phyloP scores from a whole-genome alignment of 2,888 invertebrate species.

The Ypsolopha scabrella region DNA sequence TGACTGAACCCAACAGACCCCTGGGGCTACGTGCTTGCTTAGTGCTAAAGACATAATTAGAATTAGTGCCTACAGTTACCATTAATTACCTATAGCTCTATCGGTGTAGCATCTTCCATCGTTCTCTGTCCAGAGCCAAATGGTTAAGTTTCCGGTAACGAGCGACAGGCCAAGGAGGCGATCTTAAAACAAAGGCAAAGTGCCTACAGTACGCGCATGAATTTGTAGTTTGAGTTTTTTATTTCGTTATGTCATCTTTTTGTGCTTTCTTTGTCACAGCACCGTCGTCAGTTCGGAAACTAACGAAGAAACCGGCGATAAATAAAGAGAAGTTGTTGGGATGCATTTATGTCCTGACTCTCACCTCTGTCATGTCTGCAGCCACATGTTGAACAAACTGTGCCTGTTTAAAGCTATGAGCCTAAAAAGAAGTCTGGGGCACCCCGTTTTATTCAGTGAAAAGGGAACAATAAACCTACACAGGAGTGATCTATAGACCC shows the following conservation, averaged over 20 bases:
- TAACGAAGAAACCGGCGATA: conserved; percentile 44
- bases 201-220: too few species aligned
- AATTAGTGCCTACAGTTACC: too few species aligned
- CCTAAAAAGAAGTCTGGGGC: conserved; percentile 43
- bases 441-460: conserved; percentile 52
- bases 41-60: too few species aligned
- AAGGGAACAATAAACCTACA: conserved; percentile 44
- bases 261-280: conserved; percentile 54
- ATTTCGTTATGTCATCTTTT: conserved; percentile 9
- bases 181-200: too few species aligned
- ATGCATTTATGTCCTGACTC: conserved; percentile 44
- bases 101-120: too few species aligned
- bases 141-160: too few species aligned
- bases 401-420: conserved; percentile 44
- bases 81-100: too few species aligned
- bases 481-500: conserved; percentile 30
- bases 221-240: too few species aligned
- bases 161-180: too few species aligned
- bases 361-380: conserved; percentile 47
- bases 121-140: too few species aligned
- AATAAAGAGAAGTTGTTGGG: conserved; percentile 51
- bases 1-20: too few species aligned
- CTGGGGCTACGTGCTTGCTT: too few species aligned
- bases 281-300: conserved; percentile 41
- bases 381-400: conserved; percentile 43